Percentiles rank a stretch among this genome's conserved stretches.
phyloP scores from a whole-genome alignment of 2,888 invertebrate genomes.

The Chloroclystis v-ata region DNA sequence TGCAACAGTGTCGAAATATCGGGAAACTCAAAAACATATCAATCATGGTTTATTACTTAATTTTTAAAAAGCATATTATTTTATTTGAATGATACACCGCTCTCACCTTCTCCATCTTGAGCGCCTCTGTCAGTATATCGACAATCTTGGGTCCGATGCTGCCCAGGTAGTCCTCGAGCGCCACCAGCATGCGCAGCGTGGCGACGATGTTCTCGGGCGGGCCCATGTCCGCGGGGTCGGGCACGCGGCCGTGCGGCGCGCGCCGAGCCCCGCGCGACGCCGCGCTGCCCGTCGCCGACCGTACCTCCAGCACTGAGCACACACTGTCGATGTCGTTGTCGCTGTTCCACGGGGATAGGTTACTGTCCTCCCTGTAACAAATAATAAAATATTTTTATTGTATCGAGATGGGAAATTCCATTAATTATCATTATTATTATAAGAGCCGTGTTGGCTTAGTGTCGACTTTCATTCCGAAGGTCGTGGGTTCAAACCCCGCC shows the following conservation, averaged over 20 bases:
- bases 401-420: too few relatives aligned
- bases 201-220: slow-evolving; percentile 77
- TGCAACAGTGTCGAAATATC: too few relatives aligned
- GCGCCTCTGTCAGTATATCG: slow-evolving; percentile 85
- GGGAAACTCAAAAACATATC: too few relatives aligned
- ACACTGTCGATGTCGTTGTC: slow-evolving; percentile 54
- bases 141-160: slow-evolving; percentile 89
- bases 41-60: too few relatives aligned
- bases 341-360: slow-evolving; percentile 63
- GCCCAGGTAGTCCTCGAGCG: slow-evolving; percentile 90
- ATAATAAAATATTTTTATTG: too few relatives aligned
- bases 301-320: slow-evolving; percentile 43
- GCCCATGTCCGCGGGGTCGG: background rate
- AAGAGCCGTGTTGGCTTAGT: too few relatives aligned
- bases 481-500: too few relatives aligned
- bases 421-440: too few relatives aligned
- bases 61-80: too few relatives aligned
- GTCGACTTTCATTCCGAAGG: too few relatives aligned
- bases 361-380: slow-evolving; percentile 44
- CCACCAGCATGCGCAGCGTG: slow-evolving; percentile 85
- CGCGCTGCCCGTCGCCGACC: slow-evolving; percentile 36
- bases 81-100: background rate
- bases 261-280: slow-evolving; percentile 23
- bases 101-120: slow-evolving; percentile 84
- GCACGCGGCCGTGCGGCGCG: slow-evolving; percentile 13